Evolutionary conservation across 2,797 vertebrate species (phyloP), one percentile per base, ranked within the genome.

Genomic region (Amphiprion clarkii): DNA sequence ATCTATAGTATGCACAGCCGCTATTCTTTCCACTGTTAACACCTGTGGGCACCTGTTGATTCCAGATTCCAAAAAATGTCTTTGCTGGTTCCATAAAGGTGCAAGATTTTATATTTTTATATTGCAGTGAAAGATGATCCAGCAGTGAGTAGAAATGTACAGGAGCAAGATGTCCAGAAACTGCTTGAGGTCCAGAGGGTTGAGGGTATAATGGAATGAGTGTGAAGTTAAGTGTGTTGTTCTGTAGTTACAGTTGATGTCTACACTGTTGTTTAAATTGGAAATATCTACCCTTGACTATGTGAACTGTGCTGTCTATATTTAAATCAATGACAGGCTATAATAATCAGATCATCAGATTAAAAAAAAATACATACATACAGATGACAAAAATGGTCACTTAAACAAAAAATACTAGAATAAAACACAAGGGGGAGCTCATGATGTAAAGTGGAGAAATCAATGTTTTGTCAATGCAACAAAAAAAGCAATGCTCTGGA

Each of bases 361-460:
- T 23, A 48, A 48, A 19, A n/a, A 9, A 6, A 10, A n/a, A 49
- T 10, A 21, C 6, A 49, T 3, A 48, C 27, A 27, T 27, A 27
- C 3, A 48, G 16, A 48, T 8, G 6, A 48, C 17, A 48, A 17
- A 55, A 55, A 16, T 31, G 12, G 16, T 16, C 25, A 55, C 23
- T 29, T 55, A 8, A 55, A 10, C 2, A 49, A 49, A 3, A 49
- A n/a, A 27, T 31, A 19, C 31, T 21, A 8, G 19, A 4, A 48
- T 12, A 7, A 55, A 54, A 40, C 69, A 82, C 60, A 49, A 60
- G 76, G 48, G 65, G 83, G 76, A 29, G 79, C 68, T 79, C 79
- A 36, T 9, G 48, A 17, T 1, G 11, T 31, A 5, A 46, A 17
- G 5, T 11, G 33, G 31, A 40, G 4, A 36, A 29, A 19, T 14